Evolutionary conservation across 2,888 invertebrate species (phyloP).

Genomic region (Epicampocera succincta): DNA sequence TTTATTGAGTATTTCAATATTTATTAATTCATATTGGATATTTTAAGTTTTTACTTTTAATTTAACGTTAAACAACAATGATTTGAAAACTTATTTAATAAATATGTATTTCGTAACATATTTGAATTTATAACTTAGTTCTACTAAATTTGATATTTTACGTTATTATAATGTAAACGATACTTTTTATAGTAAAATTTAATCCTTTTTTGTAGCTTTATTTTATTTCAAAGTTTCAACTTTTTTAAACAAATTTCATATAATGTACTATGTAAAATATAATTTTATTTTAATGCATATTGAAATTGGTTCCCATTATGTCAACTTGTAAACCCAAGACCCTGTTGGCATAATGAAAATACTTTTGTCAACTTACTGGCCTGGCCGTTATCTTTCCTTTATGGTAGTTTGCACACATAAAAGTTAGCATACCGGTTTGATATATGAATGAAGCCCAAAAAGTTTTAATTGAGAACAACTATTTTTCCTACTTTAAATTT

Average conservation of each 20-base stretch:
- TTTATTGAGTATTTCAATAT: conserved; percentile 42
- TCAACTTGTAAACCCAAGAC: conserved; percentile 6
- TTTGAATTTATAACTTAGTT: no score
- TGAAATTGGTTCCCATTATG: conserved; percentile 24
- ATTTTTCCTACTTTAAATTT: conserved; percentile 37
- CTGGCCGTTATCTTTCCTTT: no score
- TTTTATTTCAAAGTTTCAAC: neutral
- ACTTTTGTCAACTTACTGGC: no score
- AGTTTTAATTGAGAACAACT: conserved; percentile 54
- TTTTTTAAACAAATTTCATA: neutral
- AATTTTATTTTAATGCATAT: conserved; percentile 25
- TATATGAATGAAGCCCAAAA: neutral
- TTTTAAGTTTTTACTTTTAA: conserved; percentile 48
- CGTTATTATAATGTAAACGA: conserved; percentile 6
- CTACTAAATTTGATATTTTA: conserved; percentile 11
- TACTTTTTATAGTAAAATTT: conserved; percentile 27
- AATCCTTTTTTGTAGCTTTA: neutral
- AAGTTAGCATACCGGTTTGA: no score
- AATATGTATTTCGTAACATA: conserved; percentile 20
- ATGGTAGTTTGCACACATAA: no score
- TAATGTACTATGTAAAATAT: conserved; percentile 7
- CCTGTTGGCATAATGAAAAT: no score
- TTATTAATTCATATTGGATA: conserved; percentile 2
- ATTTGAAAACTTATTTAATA: conserved; percentile 31
- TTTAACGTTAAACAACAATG: conserved; percentile 32